phyloP scores from a whole-genome alignment of 2,113 vertebrate species.

The Falco punctatus region DNA sequence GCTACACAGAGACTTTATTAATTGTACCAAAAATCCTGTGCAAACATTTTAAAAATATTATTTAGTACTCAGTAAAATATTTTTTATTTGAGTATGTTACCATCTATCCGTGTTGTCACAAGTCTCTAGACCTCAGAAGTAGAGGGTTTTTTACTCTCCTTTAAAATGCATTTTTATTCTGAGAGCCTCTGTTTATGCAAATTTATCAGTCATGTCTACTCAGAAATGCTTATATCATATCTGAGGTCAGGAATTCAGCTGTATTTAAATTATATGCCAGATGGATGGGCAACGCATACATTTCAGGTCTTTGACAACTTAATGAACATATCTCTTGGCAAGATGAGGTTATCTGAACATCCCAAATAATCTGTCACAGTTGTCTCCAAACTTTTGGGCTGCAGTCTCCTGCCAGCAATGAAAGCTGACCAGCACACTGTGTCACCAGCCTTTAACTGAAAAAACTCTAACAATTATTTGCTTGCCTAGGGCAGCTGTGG shows the following conservation, averaged over 20 bases:
- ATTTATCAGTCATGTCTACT: conserved; percentile 35
- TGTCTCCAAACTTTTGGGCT: conserved; percentile 32
- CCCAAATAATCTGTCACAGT: conserved; percentile 38
- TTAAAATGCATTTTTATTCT: conserved; percentile 22
- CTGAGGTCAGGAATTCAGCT: conserved; percentile 53
- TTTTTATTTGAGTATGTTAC: conserved; percentile 8
- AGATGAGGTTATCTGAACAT: conserved; percentile 34
- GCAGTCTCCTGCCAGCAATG: neutral
- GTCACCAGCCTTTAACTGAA: neutral
- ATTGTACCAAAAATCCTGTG: conserved; percentile 41
- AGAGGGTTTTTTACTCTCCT: neutral
- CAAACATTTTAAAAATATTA: conserved; percentile 50
- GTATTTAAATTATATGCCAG: conserved; percentile 46
- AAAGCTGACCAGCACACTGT: conserved; percentile 1
- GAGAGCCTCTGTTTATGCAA: conserved; percentile 42
- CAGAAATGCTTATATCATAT: conserved; percentile 53
- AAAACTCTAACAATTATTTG: conserved; percentile 18
- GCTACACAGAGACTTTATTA: conserved; percentile 43
- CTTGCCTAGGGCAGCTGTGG: neutral
- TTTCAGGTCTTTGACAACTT: conserved; percentile 55
- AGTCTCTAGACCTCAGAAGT: neutral
- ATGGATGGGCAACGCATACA: conserved; percentile 41
- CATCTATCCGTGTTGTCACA: neutral
- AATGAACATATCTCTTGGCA: conserved; percentile 49
- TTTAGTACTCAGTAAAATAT: conserved; percentile 21